A percentile compares a stretch with the other conserved stretches of the same genome.
phyloP scores from a whole-genome alignment of 2,888 invertebrate species.

The Dorcus parallelipipedus region DNA sequence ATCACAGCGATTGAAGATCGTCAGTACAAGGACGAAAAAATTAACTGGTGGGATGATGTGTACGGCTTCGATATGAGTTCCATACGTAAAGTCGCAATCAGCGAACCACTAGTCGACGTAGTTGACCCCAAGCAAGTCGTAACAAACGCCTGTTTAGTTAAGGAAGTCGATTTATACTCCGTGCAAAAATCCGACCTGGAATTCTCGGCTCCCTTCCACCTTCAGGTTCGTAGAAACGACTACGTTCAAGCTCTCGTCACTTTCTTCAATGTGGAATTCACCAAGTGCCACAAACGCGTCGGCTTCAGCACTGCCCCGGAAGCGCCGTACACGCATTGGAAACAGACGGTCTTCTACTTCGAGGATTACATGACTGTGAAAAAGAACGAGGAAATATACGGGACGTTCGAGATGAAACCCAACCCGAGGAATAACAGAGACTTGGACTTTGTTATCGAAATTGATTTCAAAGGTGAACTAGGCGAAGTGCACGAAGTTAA shows the following conservation, averaged over 20 bases:
- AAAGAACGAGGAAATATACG: conserved; percentile 89
- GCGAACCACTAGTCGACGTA: conserved; percentile 97
- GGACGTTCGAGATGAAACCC: conserved; percentile 90
- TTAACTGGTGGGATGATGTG: conserved; percentile 99
- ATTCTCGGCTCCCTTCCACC: conserved; percentile 83
- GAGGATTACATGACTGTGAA: conserved; percentile 97
- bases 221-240: conserved; percentile 82
- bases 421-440: conserved; percentile 96
- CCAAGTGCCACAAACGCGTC: conserved; percentile 96
- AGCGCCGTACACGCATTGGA: conserved; percentile 99
- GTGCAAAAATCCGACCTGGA: conserved; percentile 93
- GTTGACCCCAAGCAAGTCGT: conserved; percentile 99
- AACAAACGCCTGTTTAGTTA: conserved; percentile 89
- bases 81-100: conserved; percentile 95
- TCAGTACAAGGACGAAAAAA: conserved; percentile 99
- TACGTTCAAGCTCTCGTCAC: conserved; percentile 98
- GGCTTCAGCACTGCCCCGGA: conserved; percentile 99
- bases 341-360: conserved; percentile 96
- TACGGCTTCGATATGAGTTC: conserved; percentile 99
- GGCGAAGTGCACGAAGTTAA: conserved; percentile 83
- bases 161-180: conserved; percentile 97
- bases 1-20: conserved; percentile 93
- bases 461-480: conserved; percentile 89
- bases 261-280: conserved; percentile 99
- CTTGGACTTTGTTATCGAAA: conserved; percentile 90